A percentile compares a stretch with the other conserved stretches of the same genome.
Evolutionary conservation across 2,888 invertebrate species (phyloP).

Genomic region (Leptinotarsa haldemani): DNA sequence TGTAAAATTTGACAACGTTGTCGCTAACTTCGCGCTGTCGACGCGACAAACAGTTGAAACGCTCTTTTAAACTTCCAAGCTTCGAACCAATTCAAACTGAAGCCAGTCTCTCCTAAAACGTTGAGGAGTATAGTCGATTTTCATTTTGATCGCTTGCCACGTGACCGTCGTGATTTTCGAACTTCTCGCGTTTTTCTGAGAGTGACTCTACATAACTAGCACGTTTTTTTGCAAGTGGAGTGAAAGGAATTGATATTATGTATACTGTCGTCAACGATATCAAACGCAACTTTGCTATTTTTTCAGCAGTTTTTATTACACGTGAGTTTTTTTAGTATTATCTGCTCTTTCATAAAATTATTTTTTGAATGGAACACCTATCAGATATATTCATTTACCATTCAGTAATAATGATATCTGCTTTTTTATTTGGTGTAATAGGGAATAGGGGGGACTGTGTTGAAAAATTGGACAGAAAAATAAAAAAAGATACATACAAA

Average conservation of each 20-base stretch:
- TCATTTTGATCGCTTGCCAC: constrained; percentile 9
- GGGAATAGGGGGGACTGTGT: no score
- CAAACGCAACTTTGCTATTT: constrained; percentile 54
- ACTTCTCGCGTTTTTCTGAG: not conserved
- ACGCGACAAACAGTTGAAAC: constrained; percentile 10
- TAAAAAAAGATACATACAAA: no score
- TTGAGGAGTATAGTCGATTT: not conserved
- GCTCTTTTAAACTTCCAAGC: not conserved
- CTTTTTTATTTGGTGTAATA: no score
- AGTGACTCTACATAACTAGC: not conserved
- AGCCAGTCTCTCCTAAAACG: constrained; percentile 5
- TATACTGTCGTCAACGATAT: constrained; percentile 56
- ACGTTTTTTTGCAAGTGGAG: constrained; percentile 16
- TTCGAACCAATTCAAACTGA: not conserved
- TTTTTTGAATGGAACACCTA: not conserved
- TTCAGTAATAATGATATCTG: no score
- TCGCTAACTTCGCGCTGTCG: not conserved
- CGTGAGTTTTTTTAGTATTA: constrained; percentile 50
- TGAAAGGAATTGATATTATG: constrained; percentile 47
- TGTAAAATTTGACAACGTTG: not conserved
- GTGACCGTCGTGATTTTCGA: constrained; percentile 23
- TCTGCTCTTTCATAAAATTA: constrained; percentile 6
- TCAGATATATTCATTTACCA: no score
- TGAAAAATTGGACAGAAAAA: no score
- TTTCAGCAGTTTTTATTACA: constrained; percentile 56